Base-by-base conservation (phyloP, 2,797 vertebrate species). In the Orientallactaga sibirica region DNA sequence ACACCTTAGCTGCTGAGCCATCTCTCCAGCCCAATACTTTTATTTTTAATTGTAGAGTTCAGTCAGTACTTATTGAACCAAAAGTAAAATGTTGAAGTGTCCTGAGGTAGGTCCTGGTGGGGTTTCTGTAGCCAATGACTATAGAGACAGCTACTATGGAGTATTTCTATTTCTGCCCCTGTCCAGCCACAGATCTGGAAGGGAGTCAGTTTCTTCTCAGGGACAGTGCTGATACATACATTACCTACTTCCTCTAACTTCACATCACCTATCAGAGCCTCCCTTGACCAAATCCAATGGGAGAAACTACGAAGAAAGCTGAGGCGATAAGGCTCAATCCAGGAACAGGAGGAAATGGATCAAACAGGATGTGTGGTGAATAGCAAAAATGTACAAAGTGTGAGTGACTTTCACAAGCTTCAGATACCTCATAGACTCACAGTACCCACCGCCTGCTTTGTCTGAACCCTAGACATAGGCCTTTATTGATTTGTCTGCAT, bases 401-500 rank as follows among this genome's bases (percentile, higher is more conserved):
- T 64, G 71, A 55, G 84, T 43, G 43, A 8, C 33, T 62, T 18
- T 61, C 10, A 68, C 11, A 11, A 78, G n/a, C 37, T 75, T 62
- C 58, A 70, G 76, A 18, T 29, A 70, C 73, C 18, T 27, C 25
- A 18, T 14, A 2, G 0, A 11, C 20, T n/a, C 25, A 78, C 4
- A 75, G 78, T 61, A 8, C 41, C n/a, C 22, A 20, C 29, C 16
- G 37, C 29, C 10, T 43, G 58, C 33, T 74, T 67, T 81, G 73
- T 82, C 71, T 86, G 77, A 90, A 33, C 3, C 12, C 10, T 2
- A 37, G 8, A 88, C 64, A 88, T n/a, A 67, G 14, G 7, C 12
- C 48, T 22, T 75, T 78, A 78, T 33, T 68, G 77, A 78, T 12
- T 74, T 93, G 80, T 92, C 33, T 93, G 64, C 58, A 67, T 25